Evolutionary conservation across 2,113 vertebrate species (phyloP).

Genomic region (Cebidichthys violaceus): DNA sequence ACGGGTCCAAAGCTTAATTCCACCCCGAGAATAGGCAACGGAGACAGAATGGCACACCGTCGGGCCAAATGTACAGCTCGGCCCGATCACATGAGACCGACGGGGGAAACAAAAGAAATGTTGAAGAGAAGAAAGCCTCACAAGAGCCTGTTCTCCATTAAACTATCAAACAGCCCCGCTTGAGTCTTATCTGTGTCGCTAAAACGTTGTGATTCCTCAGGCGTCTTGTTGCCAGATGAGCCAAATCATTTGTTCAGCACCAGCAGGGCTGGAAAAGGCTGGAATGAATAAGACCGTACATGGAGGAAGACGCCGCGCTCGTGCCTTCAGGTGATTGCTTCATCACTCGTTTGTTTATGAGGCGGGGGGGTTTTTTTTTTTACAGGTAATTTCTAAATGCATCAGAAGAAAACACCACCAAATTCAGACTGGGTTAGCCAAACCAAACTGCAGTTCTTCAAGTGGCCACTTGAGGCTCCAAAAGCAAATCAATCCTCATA

Average conservation of each 20-base stretch:
- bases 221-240: constrained; percentile 73
- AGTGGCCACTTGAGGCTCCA: background rate
- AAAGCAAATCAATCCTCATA: background rate
- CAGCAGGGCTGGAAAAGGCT: constrained; percentile 6
- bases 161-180: constrained; percentile 55
- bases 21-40: constrained; percentile 45
- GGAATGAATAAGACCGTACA: constrained; percentile 18
- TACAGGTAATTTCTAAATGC: background rate
- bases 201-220: constrained; percentile 60
- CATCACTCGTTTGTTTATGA: too few relatives aligned
- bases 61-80: constrained; percentile 43
- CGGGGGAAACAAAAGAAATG: constrained; percentile 6
- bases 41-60: constrained; percentile 36
- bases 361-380: too few relatives aligned
- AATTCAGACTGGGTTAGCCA: background rate
- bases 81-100: constrained; percentile 13
- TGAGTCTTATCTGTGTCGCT: constrained; percentile 65
- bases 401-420: too few relatives aligned
- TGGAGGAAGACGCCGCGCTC: constrained; percentile 1
- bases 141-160: constrained; percentile 67
- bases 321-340: background rate
- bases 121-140: constrained; percentile 40
- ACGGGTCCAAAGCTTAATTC: constrained; percentile 53
- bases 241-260: constrained; percentile 35
- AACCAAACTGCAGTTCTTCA: background rate